Evolutionary conservation across 1,140 invertebrate species (phyloP).

Genomic region (Formica exsecta): DNA sequence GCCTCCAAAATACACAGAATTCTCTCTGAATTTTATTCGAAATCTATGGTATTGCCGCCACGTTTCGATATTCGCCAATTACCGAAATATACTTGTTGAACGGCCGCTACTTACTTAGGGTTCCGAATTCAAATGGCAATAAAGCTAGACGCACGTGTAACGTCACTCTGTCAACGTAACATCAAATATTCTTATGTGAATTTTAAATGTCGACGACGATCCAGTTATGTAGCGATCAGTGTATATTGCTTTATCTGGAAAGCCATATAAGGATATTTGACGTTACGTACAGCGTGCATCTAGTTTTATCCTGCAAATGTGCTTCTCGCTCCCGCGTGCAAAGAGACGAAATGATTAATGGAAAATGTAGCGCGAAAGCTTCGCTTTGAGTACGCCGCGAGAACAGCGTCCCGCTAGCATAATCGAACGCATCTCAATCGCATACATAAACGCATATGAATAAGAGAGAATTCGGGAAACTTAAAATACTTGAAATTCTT

Average conservation of each 20-base stretch:
- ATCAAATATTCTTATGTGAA: too few relatives aligned
- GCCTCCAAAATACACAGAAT: not conserved
- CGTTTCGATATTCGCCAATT: conserved; percentile 28
- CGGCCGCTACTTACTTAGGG: conserved; percentile 3
- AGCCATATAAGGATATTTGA: too few relatives aligned
- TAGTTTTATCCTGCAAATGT: conserved; percentile 18
- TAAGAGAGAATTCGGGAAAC: not conserved
- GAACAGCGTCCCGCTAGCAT: not conserved
- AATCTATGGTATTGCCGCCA: not conserved
- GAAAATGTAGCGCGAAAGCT: conserved; percentile 35
- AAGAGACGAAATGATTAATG: conserved; percentile 49
- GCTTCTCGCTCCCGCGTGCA: not conserved
- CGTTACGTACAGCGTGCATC: too few relatives aligned
- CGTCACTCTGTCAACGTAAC: too few relatives aligned
- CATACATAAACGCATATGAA: not conserved
- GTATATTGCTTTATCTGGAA: too few relatives aligned
- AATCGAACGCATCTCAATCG: conserved; percentile 12
- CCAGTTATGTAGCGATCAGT: too few relatives aligned
- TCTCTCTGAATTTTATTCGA: conserved; percentile 36
- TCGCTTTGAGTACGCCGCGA: not conserved
- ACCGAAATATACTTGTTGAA: not conserved
- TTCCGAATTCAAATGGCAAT: not conserved
- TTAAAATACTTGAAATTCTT: conserved; percentile 1
- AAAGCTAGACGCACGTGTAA: too few relatives aligned
- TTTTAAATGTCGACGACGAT: too few relatives aligned